A percentile compares a stretch with the other conserved stretches of the same genome.
Conservation (phyloP, 1,140 invertebrate genomes). For the Bombus confusus region DNA sequence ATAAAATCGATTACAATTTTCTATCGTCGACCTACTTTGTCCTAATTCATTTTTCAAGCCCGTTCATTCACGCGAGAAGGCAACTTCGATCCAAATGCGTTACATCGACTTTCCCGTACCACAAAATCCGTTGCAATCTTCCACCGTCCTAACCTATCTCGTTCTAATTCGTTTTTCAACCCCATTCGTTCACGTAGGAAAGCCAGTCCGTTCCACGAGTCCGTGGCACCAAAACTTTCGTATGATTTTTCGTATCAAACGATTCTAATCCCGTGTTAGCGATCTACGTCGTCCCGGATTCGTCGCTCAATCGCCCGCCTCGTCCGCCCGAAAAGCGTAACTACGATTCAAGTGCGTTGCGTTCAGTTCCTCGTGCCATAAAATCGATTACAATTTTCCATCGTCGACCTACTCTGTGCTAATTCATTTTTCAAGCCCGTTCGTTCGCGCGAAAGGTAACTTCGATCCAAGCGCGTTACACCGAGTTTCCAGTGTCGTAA, state of each 20-base stretch:
- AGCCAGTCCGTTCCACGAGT: too few relatives aligned
- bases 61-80: too few relatives aligned
- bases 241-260: too few relatives aligned
- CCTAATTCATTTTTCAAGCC: not conserved
- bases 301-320: too few relatives aligned
- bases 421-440: conserved; percentile 5
- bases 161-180: not conserved
- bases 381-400: not conserved
- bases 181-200: too few relatives aligned
- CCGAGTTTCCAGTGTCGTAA: not conserved
- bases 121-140: too few relatives aligned
- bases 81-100: too few relatives aligned
- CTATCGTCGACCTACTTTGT: not conserved
- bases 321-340: not conserved
- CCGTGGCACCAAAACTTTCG: too few relatives aligned
- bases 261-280: too few relatives aligned
- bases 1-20: not conserved
- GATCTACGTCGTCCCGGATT: too few relatives aligned
- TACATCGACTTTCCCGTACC: too few relatives aligned
- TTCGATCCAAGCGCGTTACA: not conserved
- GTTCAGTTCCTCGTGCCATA: not conserved
- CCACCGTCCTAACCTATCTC: too few relatives aligned
- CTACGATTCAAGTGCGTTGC: not conserved
- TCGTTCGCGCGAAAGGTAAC: not conserved
- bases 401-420: not conserved